These are phyloP conservation scores for Minunthozetes semirufus DNA, from an alignment of 2,888 invertebrate genomes.

Conservation along the genomic window DNA sequence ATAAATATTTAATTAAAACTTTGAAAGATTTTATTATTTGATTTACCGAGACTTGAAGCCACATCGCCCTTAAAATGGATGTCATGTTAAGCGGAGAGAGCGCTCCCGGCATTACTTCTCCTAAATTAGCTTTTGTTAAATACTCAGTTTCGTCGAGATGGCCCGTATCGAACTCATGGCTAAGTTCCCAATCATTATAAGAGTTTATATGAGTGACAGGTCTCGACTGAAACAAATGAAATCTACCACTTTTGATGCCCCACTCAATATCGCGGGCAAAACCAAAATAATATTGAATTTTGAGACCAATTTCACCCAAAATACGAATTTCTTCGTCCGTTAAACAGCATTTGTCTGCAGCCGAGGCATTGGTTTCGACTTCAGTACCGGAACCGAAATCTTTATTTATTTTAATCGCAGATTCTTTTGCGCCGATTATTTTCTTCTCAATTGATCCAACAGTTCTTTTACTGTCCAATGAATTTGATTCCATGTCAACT, in stretches of 20 bases:
- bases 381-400: not conserved
- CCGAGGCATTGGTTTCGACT: not conserved
- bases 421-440: constrained; percentile 11
- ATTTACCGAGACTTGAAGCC: not conserved
- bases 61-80: not conserved
- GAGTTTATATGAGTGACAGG: constrained; percentile 66
- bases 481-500: constrained; percentile 26
- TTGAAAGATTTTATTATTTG: not conserved
- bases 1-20: not conserved
- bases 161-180: constrained; percentile 64
- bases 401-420: not conserved
- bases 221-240: constrained; percentile 62
- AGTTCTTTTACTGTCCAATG: not conserved
- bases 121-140: constrained; percentile 39
- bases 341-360: not conserved
- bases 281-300: constrained; percentile 50
- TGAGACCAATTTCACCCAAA: constrained; percentile 15
- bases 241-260: constrained; percentile 58
- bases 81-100: constrained; percentile 19
- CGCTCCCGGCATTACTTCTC: constrained; percentile 40
- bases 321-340: not conserved
- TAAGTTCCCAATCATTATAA: constrained; percentile 69
- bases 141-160: constrained; percentile 36
- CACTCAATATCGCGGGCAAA: constrained; percentile 70
- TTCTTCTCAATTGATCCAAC: constrained; percentile 17